Evolutionary conservation across 2,113 vertebrate species (phyloP), one percentile per base, ranked within the genome.

Genomic region (Oophaga pumilio): DNA sequence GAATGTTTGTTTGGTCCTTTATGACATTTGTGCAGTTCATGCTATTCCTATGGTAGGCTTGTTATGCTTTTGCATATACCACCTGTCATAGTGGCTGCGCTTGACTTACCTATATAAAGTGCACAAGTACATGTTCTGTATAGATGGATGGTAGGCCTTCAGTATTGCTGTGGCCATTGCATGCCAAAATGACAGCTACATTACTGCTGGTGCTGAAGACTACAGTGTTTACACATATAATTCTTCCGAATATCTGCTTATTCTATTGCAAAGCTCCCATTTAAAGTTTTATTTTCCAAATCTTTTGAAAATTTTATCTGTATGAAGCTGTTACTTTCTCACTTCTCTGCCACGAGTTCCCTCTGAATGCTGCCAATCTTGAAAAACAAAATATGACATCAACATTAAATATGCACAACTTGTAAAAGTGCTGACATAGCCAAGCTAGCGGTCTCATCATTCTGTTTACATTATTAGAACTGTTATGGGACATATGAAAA

Each of bases 321-420:
- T 28, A 14, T 13, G 12, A 69, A 17, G 33, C 69, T 20, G 15
- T 43, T 73, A 10, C 28, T 73, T 73, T 20, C 6, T 20, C 6
- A 33, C 69, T 73, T 73, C 69, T 43, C 43, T 73, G 43, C 69
- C 69, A 4, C 43, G 15, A 73, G 15, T 82, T 20, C 14, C 28
- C 80, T 64, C 57, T 28, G 28, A 73, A 18, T 73, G 18, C 15
- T 73, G 69, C 33, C 69, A 43, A 43, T 73, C 66, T 69, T 69
- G 66, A 69, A 69, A 69, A 26, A 69, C 66, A 43, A 73, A 73
- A 6, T 43, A 17, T 73, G 69, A 73, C 69, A 73, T 73, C 33
- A 49, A 73, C 69, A 73, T 73, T 5, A 73, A 73, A 73, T 73
- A 73, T 73, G 69, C 33, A 73, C 33, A 33, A 14, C 28, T 18